Conservation (phyloP, 2,888 invertebrate genomes). For the Eudasyphora cyanicolor region DNA sequence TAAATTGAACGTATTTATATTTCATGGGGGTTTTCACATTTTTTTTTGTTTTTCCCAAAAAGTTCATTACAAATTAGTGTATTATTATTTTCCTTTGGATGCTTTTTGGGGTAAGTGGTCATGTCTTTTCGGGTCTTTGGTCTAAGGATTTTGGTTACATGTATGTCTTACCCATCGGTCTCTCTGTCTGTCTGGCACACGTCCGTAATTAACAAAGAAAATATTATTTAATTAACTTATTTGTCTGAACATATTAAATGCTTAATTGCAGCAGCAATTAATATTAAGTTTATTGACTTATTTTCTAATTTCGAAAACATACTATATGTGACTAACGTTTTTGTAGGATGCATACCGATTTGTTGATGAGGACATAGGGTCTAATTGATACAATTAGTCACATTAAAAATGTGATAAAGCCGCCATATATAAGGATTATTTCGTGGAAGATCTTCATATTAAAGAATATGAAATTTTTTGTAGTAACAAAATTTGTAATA, state of each 20-base stretch:
- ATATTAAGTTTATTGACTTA: conserved; percentile 4
- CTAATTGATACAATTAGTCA: no score
- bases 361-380: no score
- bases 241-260: conserved; percentile 39
- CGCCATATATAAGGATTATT: no score
- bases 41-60: neutral
- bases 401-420: no score
- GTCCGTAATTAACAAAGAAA: conserved; percentile 10
- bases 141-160: neutral
- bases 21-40: neutral
- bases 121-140: neutral
- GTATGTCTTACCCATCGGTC: no score
- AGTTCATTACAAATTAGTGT: conserved; percentile 16
- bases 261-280: neutral
- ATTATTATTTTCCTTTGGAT: neutral
- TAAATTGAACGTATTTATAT: conserved; percentile 30
- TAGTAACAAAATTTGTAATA: no score
- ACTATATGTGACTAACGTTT: no score
- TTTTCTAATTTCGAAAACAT: neutral
- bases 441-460: no score
- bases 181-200: conserved; percentile 5
- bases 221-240: conserved; percentile 55
- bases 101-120: neutral
- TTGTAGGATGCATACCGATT: no score
- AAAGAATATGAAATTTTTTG: no score